Evolutionary conservation across 1,140 invertebrate species (phyloP).

Genomic region (Seison nebaliae): DNA sequence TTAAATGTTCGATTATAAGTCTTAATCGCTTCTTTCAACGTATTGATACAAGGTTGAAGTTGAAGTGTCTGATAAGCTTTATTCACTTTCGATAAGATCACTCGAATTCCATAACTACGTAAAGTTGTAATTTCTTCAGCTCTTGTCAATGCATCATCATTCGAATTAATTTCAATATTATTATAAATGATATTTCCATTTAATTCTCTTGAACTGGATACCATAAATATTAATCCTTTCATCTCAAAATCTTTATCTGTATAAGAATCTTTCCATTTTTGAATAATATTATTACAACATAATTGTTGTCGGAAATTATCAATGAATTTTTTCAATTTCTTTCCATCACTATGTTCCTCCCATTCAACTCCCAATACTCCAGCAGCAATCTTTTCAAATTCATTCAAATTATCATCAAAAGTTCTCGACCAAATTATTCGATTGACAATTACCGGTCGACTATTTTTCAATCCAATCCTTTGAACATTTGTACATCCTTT

Average conservation of each 20-base stretch:
- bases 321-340: conserved; percentile 82
- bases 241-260: conserved; percentile 74
- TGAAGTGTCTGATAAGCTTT: conserved; percentile 95
- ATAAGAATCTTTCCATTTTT: conserved; percentile 33
- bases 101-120: conserved; percentile 76
- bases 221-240: conserved; percentile 68
- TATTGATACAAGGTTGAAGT: conserved; percentile 92
- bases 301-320: conserved; percentile 83
- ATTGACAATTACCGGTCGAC: conserved; percentile 76
- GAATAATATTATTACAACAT: conserved; percentile 80
- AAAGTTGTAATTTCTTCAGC: no score
- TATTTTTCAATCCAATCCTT: conserved; percentile 57
- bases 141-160: no score
- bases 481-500: conserved; percentile 51
- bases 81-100: conserved; percentile 86
- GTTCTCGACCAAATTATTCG: conserved; percentile 46
- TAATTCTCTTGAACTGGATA: conserved; percentile 39
- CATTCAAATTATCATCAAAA: conserved; percentile 85
- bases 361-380: conserved; percentile 90
- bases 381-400: conserved; percentile 77
- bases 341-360: conserved; percentile 95
- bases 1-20: conserved; percentile 83
- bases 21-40: conserved; percentile 78
- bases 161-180: no score
- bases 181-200: conserved; percentile 37